These are phyloP conservation scores for Astyanax mexicanus DNA, from an alignment of 2,797 vertebrate species.

Conservation along the genomic window DNA sequence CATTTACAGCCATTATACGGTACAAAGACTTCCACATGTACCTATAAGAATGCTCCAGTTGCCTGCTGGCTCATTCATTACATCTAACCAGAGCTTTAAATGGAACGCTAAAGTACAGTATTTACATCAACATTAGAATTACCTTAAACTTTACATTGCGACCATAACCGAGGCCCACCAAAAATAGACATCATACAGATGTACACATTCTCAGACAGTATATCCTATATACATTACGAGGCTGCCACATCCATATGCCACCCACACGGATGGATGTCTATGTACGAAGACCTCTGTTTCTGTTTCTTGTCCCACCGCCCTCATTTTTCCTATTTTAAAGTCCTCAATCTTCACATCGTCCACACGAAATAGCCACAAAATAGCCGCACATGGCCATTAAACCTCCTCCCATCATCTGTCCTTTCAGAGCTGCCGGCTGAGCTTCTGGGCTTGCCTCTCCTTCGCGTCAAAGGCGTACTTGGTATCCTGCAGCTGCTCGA, in stretches of 20 bases:
- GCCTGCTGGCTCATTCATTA: conserved; percentile 63
- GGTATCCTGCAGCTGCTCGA: conserved; percentile 82
- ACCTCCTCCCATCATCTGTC: not conserved
- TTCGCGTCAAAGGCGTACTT: conserved; percentile 85
- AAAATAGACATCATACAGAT: conserved; percentile 57
- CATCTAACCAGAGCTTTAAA: conserved; percentile 60
- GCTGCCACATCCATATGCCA: conserved; percentile 53
- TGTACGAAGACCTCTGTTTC: not conserved
- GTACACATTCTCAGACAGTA: conserved; percentile 34
- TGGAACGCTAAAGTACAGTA: conserved; percentile 62
- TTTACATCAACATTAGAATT: conserved; percentile 66
- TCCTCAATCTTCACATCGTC: not conserved
- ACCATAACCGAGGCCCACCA: not conserved
- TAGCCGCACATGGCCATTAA: not conserved
- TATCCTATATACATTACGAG: conserved; percentile 53
- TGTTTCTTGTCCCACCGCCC: conserved; percentile 8
- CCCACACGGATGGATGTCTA: conserved; percentile 55
- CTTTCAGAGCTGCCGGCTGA: conserved; percentile 84
- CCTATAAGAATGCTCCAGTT: conserved; percentile 45
- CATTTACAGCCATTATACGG: conserved; percentile 51
- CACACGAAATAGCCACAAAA: not conserved
- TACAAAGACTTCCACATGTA: conserved; percentile 63
- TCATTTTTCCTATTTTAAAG: not conserved
- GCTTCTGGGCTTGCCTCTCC: conserved; percentile 88
- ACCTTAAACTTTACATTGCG: conserved; percentile 55